phyloP scores from a whole-genome alignment of 2,888 invertebrate species.

The Tubulanus polymorphus region DNA sequence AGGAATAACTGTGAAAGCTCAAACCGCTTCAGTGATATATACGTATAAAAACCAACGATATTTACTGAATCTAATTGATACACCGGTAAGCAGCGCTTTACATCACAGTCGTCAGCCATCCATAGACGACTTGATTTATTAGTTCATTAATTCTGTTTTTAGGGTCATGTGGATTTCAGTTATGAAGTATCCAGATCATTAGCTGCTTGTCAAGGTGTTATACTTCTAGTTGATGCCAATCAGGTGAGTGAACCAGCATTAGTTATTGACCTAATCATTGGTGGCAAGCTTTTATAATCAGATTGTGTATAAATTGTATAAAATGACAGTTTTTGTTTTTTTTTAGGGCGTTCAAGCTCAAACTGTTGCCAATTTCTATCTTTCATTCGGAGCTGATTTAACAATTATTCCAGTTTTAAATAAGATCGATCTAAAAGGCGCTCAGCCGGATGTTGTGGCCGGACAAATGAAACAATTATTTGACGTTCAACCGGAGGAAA shows the following conservation, averaged over 20 bases:
- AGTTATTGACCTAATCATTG: too few species aligned
- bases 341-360: slow-evolving; percentile 83
- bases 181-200: slow-evolving; percentile 92
- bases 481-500: slow-evolving; percentile 68
- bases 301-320: too few species aligned
- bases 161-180: slow-evolving; percentile 94
- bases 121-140: not conserved
- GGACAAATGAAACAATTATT: slow-evolving; percentile 77
- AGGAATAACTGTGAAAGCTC: slow-evolving; percentile 98
- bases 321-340: too few species aligned
- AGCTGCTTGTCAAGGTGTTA: slow-evolving; percentile 89
- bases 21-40: slow-evolving; percentile 80
- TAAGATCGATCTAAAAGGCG: slow-evolving; percentile 91
- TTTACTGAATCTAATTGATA: slow-evolving; percentile 91
- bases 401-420: slow-evolving; percentile 88
- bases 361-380: slow-evolving; percentile 92
- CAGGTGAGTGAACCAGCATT: slow-evolving; percentile 54
- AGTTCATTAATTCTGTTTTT: slow-evolving; percentile 10
- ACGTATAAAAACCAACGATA: slow-evolving; percentile 63
- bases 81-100: slow-evolving; percentile 62
- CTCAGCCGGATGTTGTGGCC: slow-evolving; percentile 77
- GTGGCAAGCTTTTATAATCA: too few species aligned
- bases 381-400: slow-evolving; percentile 79
- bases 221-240: slow-evolving; percentile 92
- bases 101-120: not conserved